These are phyloP conservation scores for Chaetodon trifascialis DNA, from an alignment of 2,113 vertebrate genomes.

Conservation along the genomic window DNA sequence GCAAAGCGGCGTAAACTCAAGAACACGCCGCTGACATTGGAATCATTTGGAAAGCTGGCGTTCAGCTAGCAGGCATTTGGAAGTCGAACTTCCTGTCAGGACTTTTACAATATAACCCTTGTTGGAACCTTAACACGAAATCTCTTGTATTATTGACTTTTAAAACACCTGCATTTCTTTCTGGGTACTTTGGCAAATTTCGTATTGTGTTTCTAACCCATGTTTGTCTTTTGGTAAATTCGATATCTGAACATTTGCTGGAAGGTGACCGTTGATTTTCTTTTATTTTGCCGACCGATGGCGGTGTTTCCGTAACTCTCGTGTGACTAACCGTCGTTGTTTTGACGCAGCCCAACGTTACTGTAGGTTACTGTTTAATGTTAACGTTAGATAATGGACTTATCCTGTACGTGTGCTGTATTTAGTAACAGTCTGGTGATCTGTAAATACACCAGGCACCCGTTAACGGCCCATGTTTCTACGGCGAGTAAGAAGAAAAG, in stretches of 20 bases:
- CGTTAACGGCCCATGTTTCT: not conserved
- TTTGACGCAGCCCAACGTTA: conserved; percentile 1
- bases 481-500: not conserved
- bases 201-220: accelerated
- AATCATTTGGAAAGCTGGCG: not conserved
- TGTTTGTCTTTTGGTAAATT: accelerated
- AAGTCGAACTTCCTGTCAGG: not conserved
- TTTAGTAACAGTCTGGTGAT: not conserved
- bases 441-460: not conserved
- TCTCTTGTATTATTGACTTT: accelerated
- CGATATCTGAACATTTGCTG: accelerated
- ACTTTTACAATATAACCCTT: not conserved
- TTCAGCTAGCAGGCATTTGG: not conserved
- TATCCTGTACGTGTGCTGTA: conserved; percentile 1
- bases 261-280: accelerated
- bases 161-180: accelerated
- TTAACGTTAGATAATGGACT: conserved; percentile 51
- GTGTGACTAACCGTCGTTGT: accelerated
- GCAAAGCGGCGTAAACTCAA: not conserved
- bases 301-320: not conserved
- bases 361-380: conserved; percentile 29
- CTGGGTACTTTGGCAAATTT: accelerated
- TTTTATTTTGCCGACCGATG: conserved; percentile 28
- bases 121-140: accelerated
- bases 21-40: conserved; percentile 69